Conservation (phyloP, 2,797 vertebrate genomes). For the Sibirionetta formosa region DNA sequence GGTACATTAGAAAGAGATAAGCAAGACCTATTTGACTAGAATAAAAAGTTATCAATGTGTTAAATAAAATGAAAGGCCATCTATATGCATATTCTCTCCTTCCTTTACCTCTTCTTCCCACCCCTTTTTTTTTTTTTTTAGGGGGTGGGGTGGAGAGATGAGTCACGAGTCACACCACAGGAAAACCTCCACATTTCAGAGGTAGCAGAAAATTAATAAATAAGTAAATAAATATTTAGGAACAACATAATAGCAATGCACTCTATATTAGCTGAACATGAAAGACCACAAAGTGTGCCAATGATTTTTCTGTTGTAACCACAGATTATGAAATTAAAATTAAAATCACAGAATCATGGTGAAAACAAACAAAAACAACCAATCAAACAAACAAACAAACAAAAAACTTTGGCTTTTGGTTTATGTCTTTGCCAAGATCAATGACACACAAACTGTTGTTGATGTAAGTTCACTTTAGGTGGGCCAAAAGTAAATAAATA, state of each 20-base stretch:
- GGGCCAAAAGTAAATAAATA: background rate
- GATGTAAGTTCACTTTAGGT: background rate
- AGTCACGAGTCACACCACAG: background rate
- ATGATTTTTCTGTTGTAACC: background rate
- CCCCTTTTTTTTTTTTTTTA: background rate
- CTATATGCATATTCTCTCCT: background rate
- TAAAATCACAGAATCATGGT: background rate
- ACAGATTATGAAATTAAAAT: background rate
- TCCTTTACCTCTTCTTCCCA: too few relatives aligned
- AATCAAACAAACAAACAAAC: background rate
- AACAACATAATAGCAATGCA: background rate
- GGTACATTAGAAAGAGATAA: conserved; percentile 43
- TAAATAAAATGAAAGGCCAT: background rate
- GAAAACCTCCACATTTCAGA: background rate
- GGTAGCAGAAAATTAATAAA: background rate
- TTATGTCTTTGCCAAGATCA: background rate
- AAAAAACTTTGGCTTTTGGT: background rate
- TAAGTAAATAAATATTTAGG: fast-evolving
- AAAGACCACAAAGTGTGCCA: background rate
- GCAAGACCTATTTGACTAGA: conserved; percentile 31
- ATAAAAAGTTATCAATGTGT: background rate
- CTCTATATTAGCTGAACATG: background rate
- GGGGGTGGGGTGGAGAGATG: too few relatives aligned
- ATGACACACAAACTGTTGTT: background rate
- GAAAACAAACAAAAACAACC: too few relatives aligned